phyloP scores from a whole-genome alignment of 2,888 invertebrate genomes.

The Zonitis immaculata region DNA sequence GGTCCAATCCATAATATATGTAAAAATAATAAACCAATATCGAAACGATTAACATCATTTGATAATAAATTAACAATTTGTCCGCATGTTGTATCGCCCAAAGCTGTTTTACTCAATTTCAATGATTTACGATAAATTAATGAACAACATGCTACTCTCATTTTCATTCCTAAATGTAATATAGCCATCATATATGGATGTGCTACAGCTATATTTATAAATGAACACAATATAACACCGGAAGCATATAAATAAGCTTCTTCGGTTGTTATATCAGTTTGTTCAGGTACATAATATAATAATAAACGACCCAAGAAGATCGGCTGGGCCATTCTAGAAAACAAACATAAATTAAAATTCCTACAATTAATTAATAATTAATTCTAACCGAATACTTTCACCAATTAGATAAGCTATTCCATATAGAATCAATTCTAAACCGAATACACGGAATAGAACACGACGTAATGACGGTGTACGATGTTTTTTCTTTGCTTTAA shows the following conservation, averaged over 20 bases:
- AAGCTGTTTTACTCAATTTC: slow-evolving; percentile 58
- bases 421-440: slow-evolving; percentile 56
- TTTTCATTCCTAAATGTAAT: slow-evolving; percentile 79
- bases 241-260: slow-evolving; percentile 75
- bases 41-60: slow-evolving; percentile 91
- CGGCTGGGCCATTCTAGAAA: slow-evolving; percentile 43
- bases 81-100: slow-evolving; percentile 70
- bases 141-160: slow-evolving; percentile 78
- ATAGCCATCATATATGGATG: slow-evolving; percentile 92
- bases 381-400: slow-evolving; percentile 55
- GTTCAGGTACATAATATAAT: slow-evolving; percentile 55
- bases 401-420: slow-evolving; percentile 60
- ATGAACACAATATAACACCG: slow-evolving; percentile 70
- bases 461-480: slow-evolving; percentile 57
- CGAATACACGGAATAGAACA: slow-evolving; percentile 59
- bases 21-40: slow-evolving; percentile 72
- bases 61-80: slow-evolving; percentile 88
- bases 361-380: not conserved
- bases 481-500: slow-evolving; percentile 42
- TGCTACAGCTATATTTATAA: slow-evolving; percentile 56
- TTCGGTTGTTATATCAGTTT: slow-evolving; percentile 40
- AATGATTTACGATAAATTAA: slow-evolving; percentile 73
- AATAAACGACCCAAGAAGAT: slow-evolving; percentile 61
- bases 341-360: not conserved
- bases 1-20: slow-evolving; percentile 83